Evolutionary conservation across 2,888 invertebrate species (phyloP).

Genomic region (Diarsia dahlii): DNA sequence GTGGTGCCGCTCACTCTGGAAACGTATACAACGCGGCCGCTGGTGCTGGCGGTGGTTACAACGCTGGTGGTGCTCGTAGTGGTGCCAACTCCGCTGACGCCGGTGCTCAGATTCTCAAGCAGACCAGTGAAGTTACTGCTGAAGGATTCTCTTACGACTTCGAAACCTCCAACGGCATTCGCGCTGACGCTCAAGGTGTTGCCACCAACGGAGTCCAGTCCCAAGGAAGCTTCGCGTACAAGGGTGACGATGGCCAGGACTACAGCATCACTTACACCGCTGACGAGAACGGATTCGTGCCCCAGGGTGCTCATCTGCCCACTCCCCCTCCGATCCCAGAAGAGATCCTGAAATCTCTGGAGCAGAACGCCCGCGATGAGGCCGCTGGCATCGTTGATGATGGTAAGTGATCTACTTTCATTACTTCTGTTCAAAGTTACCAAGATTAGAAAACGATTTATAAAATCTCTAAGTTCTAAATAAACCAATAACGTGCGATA

Average conservation of each 20-base stretch:
- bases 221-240: conserved; percentile 88
- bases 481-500: neutral
- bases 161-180: conserved; percentile 88
- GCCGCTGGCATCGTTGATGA: conserved; percentile 88
- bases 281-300: conserved; percentile 88
- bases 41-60: conserved; percentile 71
- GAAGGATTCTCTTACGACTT: conserved; percentile 88
- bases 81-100: conserved; percentile 79
- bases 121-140: conserved; percentile 86
- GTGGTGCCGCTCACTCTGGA: conserved; percentile 64
- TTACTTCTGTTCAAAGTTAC: neutral
- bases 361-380: conserved; percentile 88
- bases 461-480: neutral
- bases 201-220: conserved; percentile 88
- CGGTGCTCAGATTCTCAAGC: conserved; percentile 83
- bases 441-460: neutral
- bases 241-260: conserved; percentile 88
- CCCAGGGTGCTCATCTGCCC: conserved; percentile 87
- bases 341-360: conserved; percentile 86
- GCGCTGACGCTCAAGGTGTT: conserved; percentile 86
- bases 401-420: conserved; percentile 79
- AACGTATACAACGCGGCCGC: conserved; percentile 67
- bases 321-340: conserved; percentile 89
- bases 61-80: conserved; percentile 68
- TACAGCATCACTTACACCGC: conserved; percentile 89